phyloP scores from a whole-genome alignment of 2,113 vertebrate species.

The Stercorarius parasiticus region DNA sequence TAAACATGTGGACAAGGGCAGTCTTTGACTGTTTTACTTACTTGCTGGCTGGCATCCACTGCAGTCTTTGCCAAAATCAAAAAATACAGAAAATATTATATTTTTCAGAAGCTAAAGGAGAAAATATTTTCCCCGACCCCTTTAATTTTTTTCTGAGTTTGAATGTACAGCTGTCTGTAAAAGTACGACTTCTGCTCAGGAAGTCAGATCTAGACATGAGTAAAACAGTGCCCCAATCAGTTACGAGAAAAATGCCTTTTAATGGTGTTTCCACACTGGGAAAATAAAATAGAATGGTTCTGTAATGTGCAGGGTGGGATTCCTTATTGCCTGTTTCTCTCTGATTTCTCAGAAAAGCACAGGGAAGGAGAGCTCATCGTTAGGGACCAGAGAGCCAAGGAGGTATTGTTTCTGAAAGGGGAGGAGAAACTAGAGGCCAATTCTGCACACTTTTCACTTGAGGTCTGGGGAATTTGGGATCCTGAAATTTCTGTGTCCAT shows the following conservation, averaged over 20 bases:
- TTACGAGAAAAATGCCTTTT: not conserved
- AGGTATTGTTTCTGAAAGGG: not conserved
- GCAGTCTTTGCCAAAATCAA: not conserved
- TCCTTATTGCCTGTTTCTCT: not conserved
- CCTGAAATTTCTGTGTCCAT: not conserved
- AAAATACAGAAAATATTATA: conserved; percentile 15
- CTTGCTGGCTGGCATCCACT: conserved; percentile 17
- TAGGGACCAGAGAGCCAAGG: rapidly evolving
- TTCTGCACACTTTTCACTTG: not conserved
- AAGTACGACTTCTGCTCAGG: not conserved
- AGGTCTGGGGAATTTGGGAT: rapidly evolving
- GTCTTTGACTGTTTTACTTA: conserved; percentile 48
- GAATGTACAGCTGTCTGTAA: not conserved
- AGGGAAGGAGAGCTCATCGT: not conserved
- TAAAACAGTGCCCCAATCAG: not conserved
- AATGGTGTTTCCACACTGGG: not conserved
- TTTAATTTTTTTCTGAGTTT: not conserved
- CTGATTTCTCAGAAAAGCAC: not conserved
- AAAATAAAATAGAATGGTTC: not conserved
- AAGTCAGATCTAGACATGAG: not conserved
- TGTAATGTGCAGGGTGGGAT: not conserved
- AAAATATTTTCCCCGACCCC: not conserved
- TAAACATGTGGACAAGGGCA: conserved; percentile 52
- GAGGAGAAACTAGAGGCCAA: not conserved
- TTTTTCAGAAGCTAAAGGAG: not conserved